Evolutionary conservation across 2,113 vertebrate species (phyloP), one percentile per base, ranked within the genome.

Genomic region (Centropus bengalensis): DNA sequence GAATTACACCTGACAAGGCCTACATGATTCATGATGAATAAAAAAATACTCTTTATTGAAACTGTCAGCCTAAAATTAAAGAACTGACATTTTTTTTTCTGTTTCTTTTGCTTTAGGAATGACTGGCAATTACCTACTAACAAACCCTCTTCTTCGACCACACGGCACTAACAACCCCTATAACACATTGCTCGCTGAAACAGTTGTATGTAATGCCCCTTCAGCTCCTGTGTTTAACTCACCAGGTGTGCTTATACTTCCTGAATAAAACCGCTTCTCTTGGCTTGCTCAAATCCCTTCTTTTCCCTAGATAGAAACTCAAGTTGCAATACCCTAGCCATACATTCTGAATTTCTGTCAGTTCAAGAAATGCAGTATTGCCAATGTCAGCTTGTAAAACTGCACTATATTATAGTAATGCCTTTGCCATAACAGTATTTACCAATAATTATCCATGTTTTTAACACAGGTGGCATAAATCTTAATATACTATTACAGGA

Each of bases 91-190:
- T 98, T 96, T 98, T 98, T 98, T 98, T 98, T 99, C 97, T 99
- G 97, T 98, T 98, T 98, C 97, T 98, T 95, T 98, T 98, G 97
- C 98, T 99, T 98, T 98, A 99, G 99, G 99, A 98, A 99, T 99
- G 99, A 99, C 99, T 98, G 99, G 99, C 98, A 99, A 99, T 99
- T 99, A 99, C 98, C 99, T 99, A 99, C 99, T 99, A 99, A 99
- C 99, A 99, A 99, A 99, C 97, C 99, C 99, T 99, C 99, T 99
- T 98, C 99, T 99, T 98, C 99, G 99, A 99, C 99, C 99, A 97
- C 99, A 99, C 98, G 99, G 99, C 99, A 99, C 99, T 99, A 99
- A 99, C 99, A 99, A 99, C 98, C 99, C 99, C 96, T 99, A 99
- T 99, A 99, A 99, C 99, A 99, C 99, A 98, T 98, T 99, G 98